Evolutionary conservation across 2,797 vertebrate species (phyloP), one percentile per base, ranked within the genome.

Genomic region (Podargus strigoides): DNA sequence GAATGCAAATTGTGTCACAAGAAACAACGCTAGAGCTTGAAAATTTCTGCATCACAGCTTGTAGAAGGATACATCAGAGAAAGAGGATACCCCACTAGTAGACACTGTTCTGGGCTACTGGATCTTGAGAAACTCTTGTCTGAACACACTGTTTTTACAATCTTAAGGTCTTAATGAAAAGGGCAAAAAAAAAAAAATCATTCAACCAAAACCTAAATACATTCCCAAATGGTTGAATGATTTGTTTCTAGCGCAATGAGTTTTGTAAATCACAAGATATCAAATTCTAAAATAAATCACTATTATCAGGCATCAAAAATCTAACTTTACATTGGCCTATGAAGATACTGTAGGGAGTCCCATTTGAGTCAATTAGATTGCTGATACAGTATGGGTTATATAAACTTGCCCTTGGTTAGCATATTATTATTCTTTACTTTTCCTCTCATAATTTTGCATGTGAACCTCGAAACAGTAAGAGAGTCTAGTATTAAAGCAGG

Each of bases 351-450:
- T 39, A 42, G 44, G 59, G 74, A 93, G 63, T 74, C 37, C 68
- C 56, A 69, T 63, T 84, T 86, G 64, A 90, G 77, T 52, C 47
- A 90, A 46, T 79, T 87, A 49, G 52, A 76, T 42, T 91, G 70
- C 77, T 95, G 88, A 88, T 93, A 76, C 44, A 87, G 59, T 76
- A 89, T 1, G 18, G 82, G 80, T 94, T 95, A 95, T 28, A 85
- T 59, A 94, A 96, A 94, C 83, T 81, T 96, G 90, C 32, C 80
- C 94, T 93, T 1, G 0, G 69, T 90, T 95, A 94, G 7, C 56
- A 82, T 87, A 84, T 79, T 96, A 92, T 96, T 95, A 87, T 87
- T 96, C 41, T 95, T 93, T 82, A 79, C 73, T 76, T 81, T 93
- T 36, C 52, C 15, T 76, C 44, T 73, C 73, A 72, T 34, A 86